phyloP scores from a whole-genome alignment of 1,140 invertebrate species.

The Aradophagus sp. region DNA sequence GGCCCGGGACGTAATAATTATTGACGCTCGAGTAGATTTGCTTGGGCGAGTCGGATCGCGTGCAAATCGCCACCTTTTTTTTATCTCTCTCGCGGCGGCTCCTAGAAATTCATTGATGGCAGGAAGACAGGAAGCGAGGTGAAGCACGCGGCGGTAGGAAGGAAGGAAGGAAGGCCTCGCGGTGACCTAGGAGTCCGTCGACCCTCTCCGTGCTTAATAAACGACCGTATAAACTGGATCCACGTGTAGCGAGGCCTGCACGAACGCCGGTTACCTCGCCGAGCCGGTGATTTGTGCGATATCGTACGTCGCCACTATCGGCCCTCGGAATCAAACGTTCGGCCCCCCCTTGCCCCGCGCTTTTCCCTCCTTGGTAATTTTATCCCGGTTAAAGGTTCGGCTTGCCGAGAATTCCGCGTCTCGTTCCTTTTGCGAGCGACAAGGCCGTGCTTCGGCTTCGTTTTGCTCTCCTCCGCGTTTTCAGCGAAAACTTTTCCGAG shows the following conservation, averaged over 20 bases:
- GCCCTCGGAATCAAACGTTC: constrained; percentile 65
- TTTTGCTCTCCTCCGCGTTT: no score
- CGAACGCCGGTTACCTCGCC: constrained; percentile 63
- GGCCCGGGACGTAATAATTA: constrained; percentile 25
- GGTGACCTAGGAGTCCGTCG: constrained; percentile 60
- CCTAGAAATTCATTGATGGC: constrained; percentile 49
- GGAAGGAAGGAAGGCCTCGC: constrained; percentile 50
- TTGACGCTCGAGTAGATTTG: constrained; percentile 38
- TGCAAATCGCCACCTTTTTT: no score
- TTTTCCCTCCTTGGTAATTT: constrained; percentile 69
- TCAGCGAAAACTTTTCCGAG: no score
- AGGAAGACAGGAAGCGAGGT: constrained; percentile 30
- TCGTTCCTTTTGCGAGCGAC: constrained; percentile 44
- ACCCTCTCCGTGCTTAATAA: constrained; percentile 70
- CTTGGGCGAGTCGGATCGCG: constrained; percentile 36
- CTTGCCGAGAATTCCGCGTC: constrained; percentile 31
- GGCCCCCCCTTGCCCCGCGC: no score
- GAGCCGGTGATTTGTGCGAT: constrained; percentile 69
- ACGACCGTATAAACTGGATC: constrained; percentile 70
- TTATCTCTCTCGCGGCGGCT: no score
- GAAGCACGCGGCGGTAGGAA: no score
- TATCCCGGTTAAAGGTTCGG: constrained; percentile 67
- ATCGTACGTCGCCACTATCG: constrained; percentile 66
- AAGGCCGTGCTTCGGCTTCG: constrained; percentile 22
- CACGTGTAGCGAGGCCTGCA: constrained; percentile 50